phyloP scores from a whole-genome alignment of 2,113 vertebrate genomes.

The Procapra przewalskii region DNA sequence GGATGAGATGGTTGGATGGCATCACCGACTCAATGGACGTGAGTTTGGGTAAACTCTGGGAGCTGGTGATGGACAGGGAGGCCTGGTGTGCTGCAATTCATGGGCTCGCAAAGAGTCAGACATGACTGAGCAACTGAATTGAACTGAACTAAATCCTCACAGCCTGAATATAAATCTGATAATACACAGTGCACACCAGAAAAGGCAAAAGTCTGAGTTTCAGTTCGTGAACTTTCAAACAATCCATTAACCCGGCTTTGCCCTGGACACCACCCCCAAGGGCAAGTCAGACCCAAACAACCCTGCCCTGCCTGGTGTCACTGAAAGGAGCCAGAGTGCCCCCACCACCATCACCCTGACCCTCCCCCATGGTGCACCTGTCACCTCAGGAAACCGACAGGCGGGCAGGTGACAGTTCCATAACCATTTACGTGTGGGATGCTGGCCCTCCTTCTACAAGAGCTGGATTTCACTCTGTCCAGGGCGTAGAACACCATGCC shows the following conservation, averaged over 20 bases:
- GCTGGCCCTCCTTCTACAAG: not conserved
- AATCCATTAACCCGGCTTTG: constrained; percentile 68
- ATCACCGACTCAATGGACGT: not conserved
- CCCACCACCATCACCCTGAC: not conserved
- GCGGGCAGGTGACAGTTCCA: not conserved
- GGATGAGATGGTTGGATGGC: not conserved
- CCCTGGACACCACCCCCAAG: not conserved
- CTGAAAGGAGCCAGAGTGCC: constrained; percentile 43
- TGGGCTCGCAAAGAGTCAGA: not conserved
- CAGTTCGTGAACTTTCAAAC: constrained; percentile 73
- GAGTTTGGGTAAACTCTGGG: not conserved
- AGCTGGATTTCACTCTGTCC: not conserved
- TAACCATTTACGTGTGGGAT: not conserved
- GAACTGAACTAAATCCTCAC: constrained; percentile 48
- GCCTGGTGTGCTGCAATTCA: not conserved
- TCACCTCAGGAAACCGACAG: not conserved
- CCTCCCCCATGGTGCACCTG: not conserved
- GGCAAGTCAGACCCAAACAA: not conserved
- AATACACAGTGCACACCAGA: constrained; percentile 75
- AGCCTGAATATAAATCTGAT: constrained; percentile 72
- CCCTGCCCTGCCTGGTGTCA: not conserved
- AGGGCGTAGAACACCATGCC: not conserved
- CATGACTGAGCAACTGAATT: not conserved
- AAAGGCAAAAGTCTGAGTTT: constrained; percentile 78
- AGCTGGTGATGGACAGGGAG: not conserved